Base-by-base conservation (phyloP, 2,888 invertebrate genomes). In the Erebia aethiops region DNA sequence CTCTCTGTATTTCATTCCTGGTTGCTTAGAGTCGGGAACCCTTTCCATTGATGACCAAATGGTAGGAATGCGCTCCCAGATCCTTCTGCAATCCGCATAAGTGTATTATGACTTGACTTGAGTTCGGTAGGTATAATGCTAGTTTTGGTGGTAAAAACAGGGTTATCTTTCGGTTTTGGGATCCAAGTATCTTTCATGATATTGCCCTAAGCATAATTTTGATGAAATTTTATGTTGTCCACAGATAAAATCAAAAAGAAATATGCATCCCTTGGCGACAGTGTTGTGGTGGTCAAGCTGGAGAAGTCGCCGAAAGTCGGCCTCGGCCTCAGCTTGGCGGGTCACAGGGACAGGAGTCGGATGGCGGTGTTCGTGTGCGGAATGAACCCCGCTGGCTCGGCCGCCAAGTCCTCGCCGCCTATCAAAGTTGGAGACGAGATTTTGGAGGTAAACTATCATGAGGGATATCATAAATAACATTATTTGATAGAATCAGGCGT, bases 361-460 rank as follows among this genome's bases (percentile, higher is more conserved):
- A 99, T 99, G 99, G 98, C 98, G 41, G 98, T 98, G 72, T 99
- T 99, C 89, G 96, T 99, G 43, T 98, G 98, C 79, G 99, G 98
- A n/a, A 94, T 99, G 68, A 97, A 98, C 88, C 97, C 98, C 0
- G 96, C 96, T 3, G 98, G 99, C 14, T 94, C 96, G 0, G 97
- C 98, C 3, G 95, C 94, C 74, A 95, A 95, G 78, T 94, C 95
- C 7, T 95, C 96, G 8, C 95, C 96, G 9, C 94, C 96, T 49
- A 95, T 99, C 51, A 95, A 96, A 85, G 96, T 98, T 18, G 99
- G 99, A 1, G 99, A 99, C 87, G 99, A 99, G 89, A 96, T 99
- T 76, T 92, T 99, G 52, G 98, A 99, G 96, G 98, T 98, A 79
- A 87, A 77, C 26, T 14, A 8, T 16, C 7, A 9, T 8, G 10